A percentile compares a stretch with the other conserved stretches of the same genome.
Conservation (phyloP, 2,888 invertebrate genomes). For the Euzetes globulus region DNA sequence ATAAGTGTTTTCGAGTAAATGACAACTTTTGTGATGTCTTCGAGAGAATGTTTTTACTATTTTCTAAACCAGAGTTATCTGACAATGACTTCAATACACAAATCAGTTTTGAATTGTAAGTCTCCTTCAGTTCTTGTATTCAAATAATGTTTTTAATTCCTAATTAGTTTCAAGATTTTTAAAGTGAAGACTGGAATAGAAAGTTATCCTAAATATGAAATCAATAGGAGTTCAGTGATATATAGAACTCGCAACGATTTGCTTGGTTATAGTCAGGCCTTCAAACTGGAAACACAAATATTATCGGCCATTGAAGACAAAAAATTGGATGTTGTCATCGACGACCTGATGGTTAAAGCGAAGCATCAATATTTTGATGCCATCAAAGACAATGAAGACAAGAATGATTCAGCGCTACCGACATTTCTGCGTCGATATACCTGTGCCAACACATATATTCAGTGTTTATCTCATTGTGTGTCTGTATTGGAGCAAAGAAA, state of each 20-base stretch:
- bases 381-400: not conserved
- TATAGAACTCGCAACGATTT: constrained; percentile 48
- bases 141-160: constrained; percentile 8
- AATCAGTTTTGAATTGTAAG: constrained; percentile 22
- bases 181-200: constrained; percentile 49
- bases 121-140: constrained; percentile 17
- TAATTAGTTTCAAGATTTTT: constrained; percentile 46
- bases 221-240: constrained; percentile 46
- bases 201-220: constrained; percentile 48
- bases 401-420: constrained; percentile 46
- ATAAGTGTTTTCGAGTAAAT: constrained; percentile 46
- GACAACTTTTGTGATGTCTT: constrained; percentile 48
- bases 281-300: constrained; percentile 46
- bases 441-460: constrained; percentile 50
- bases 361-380: not conserved
- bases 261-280: constrained; percentile 44
- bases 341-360: constrained; percentile 42
- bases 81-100: constrained; percentile 44
- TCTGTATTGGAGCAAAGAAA: constrained; percentile 51
- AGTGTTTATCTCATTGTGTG: constrained; percentile 49
- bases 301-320: constrained; percentile 45
- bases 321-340: constrained; percentile 44
- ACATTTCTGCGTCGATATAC: constrained; percentile 57
- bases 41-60: constrained; percentile 49
- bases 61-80: constrained; percentile 47